Conservation (phyloP, 2,113 vertebrate genomes). For the Xyrauchen texanus region DNA sequence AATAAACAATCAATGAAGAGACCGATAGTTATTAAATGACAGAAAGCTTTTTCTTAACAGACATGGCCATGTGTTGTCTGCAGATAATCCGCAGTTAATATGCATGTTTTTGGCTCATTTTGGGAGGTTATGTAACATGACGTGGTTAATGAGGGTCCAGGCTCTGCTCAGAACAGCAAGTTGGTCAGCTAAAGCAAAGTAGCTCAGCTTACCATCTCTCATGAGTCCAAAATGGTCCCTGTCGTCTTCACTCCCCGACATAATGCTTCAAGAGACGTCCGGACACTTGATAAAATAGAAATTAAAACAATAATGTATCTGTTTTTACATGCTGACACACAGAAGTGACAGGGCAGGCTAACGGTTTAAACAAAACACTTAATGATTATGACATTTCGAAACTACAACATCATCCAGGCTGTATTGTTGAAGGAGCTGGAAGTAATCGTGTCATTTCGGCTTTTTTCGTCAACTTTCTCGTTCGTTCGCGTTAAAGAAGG, state of each 20-base stretch:
- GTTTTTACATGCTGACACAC: conserved; percentile 10
- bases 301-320: neutral
- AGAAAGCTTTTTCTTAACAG: neutral
- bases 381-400: neutral
- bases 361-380: conserved; percentile 2
- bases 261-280: conserved; percentile 8
- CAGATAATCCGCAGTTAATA: no score
- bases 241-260: conserved; percentile 80
- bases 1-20: neutral
- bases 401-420: neutral
- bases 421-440: neutral
- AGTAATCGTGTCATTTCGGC: conserved; percentile 1
- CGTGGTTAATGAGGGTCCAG: neutral
- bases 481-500: neutral
- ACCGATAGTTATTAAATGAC: neutral
- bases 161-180: neutral
- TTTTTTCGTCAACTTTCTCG: conserved; percentile 25
- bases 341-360: conserved; percentile 16
- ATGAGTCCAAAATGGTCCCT: conserved; percentile 69
- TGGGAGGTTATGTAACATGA: conserved; percentile 3
- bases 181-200: conserved; percentile 46
- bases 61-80: no score
- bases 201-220: conserved; percentile 53
- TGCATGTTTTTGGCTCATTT: conserved; percentile 3
- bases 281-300: conserved; percentile 18